These are phyloP conservation scores for Tolmerus cingulatus DNA, from an alignment of 2,888 invertebrate species.

Conservation along the genomic window DNA sequence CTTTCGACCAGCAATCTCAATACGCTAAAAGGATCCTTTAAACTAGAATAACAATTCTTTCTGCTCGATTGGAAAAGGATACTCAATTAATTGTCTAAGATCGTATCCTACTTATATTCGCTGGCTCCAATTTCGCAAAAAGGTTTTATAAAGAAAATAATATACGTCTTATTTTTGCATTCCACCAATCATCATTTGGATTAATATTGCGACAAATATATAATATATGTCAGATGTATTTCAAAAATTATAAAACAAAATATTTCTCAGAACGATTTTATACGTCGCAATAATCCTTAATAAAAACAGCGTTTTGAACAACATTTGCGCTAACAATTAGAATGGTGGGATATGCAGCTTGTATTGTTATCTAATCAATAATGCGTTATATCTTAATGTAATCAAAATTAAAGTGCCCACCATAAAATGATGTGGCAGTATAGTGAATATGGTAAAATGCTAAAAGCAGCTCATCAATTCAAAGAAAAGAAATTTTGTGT, in stretches of 20 bases:
- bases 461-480: neutral
- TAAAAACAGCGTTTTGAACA: neutral
- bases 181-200: neutral
- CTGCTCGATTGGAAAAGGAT: neutral
- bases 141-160: neutral
- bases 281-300: neutral
- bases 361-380: neutral
- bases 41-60: too few relatives aligned
- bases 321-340: neutral
- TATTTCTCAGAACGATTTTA: neutral
- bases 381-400: neutral
- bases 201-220: neutral
- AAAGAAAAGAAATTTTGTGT: neutral
- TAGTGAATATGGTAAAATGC: neutral
- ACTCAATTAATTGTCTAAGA: neutral
- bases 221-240: neutral
- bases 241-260: neutral
- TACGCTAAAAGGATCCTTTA: too few relatives aligned
- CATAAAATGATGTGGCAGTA: neutral
- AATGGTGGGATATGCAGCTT: neutral
- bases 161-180: neutral
- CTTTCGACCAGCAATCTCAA: too few relatives aligned
- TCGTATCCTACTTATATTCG: neutral
- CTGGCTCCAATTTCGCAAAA: neutral
- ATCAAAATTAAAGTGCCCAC: neutral